Conservation (phyloP, 1,140 invertebrate species). For the Oedothorax gibbosus region DNA sequence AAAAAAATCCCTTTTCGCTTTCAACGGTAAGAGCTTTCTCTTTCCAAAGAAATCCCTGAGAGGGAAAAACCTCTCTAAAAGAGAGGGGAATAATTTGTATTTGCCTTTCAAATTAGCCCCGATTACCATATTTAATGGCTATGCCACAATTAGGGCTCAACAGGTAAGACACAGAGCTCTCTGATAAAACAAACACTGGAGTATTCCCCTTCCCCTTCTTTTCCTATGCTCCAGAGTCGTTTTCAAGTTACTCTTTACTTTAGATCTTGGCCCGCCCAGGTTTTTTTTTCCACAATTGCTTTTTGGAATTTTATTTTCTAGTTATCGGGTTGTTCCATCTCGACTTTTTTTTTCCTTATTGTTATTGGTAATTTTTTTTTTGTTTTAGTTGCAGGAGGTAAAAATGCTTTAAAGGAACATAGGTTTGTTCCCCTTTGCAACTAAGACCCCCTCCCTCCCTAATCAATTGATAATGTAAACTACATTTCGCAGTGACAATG, state of each 20-base stretch:
- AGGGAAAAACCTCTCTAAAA: slow-evolving; percentile 55
- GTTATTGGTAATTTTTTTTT: neutral
- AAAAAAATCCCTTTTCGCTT: slow-evolving; percentile 57
- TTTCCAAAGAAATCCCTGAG: slow-evolving; percentile 51
- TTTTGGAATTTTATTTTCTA: slow-evolving; percentile 59
- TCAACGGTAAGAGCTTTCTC: slow-evolving; percentile 59
- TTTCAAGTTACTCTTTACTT: slow-evolving; percentile 51
- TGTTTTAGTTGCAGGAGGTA: slow-evolving; percentile 43
- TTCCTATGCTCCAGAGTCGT: slow-evolving; percentile 31
- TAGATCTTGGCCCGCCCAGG: slow-evolving; percentile 8
- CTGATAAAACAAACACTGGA: slow-evolving; percentile 60
- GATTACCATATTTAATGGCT: slow-evolving; percentile 61
- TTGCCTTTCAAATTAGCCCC: slow-evolving; percentile 61
- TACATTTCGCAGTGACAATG: slow-evolving; percentile 54
- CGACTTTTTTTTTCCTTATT: neutral
- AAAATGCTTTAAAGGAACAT: slow-evolving; percentile 18
- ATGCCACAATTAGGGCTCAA: slow-evolving; percentile 60
- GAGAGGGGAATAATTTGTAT: slow-evolving; percentile 61
- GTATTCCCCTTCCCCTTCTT: slow-evolving; percentile 5
- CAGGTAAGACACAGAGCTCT: slow-evolving; percentile 54
- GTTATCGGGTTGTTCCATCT: slow-evolving; percentile 52
- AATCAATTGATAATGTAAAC: slow-evolving; percentile 61
- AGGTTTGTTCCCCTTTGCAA: slow-evolving; percentile 26
- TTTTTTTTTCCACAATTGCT: neutral
- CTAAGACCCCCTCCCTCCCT: neutral